phyloP scores from a whole-genome alignment of 2,797 vertebrate species.

The Tachyglossus aculeatus region DNA sequence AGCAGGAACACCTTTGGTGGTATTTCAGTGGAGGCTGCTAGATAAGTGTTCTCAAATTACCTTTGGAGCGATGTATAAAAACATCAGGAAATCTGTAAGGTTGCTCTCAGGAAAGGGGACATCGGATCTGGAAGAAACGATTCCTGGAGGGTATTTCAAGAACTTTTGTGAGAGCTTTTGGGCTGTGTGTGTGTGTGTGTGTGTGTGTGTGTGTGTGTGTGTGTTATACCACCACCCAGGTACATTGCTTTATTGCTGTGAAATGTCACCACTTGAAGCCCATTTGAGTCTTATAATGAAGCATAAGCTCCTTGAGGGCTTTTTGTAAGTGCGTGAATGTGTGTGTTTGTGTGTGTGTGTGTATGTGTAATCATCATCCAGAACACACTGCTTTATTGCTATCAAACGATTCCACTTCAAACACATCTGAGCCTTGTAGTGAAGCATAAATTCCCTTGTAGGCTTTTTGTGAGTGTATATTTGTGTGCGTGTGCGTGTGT shows the following conservation, averaged over 20 bases:
- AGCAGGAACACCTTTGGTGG: neutral
- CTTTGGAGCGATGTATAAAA: neutral
- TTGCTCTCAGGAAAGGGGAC: neutral
- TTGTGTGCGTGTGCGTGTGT: neutral
- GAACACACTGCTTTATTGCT: too few relatives aligned
- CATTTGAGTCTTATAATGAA: too few relatives aligned
- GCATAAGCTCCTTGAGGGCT: neutral
- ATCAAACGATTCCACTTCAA: too few relatives aligned
- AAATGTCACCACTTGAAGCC: too few relatives aligned
- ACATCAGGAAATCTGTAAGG: neutral
- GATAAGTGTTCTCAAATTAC: neutral
- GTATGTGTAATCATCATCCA: neutral
- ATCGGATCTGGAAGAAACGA: neutral
- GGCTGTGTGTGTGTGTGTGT: neutral
- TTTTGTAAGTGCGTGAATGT: neutral
- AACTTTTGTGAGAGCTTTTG: neutral
- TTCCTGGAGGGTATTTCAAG: neutral
- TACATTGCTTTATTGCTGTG: too few relatives aligned
- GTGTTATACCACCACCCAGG: neutral
- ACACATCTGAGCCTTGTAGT: too few relatives aligned
- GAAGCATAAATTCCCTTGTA: too few relatives aligned
- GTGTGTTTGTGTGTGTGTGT: neutral
- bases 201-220: neutral
- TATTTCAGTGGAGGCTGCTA: neutral
- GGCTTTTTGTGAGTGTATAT: slow-evolving; percentile 70